These are phyloP conservation scores for Mirounga angustirostris DNA, from an alignment of 2,113 vertebrate genomes.

Conservation along the genomic window DNA sequence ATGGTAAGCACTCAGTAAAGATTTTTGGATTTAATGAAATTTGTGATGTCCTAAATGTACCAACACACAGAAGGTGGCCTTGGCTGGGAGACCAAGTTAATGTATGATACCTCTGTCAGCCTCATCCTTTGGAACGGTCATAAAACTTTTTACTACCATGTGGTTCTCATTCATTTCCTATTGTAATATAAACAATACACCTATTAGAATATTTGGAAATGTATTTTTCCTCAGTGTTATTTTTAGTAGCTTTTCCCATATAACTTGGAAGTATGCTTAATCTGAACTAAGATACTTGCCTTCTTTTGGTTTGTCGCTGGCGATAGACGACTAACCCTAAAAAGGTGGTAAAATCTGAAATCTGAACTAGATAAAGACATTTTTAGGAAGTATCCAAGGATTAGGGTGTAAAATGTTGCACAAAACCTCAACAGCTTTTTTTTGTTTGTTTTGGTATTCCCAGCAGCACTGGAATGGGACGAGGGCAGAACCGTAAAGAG, in stretches of 20 bases:
- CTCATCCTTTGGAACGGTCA: neutral
- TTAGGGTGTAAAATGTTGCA: neutral
- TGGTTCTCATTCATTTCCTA: neutral
- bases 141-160: neutral
- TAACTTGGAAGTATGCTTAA: neutral
- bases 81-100: neutral
- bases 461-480: neutral
- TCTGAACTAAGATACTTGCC: conserved; percentile 12
- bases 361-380: neutral
- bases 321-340: neutral
- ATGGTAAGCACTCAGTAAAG: neutral
- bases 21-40: conserved; percentile 12
- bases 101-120: fast-evolving
- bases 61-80: fast-evolving
- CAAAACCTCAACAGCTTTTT: neutral
- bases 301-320: neutral
- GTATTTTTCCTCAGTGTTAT: neutral
- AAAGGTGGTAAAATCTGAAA: neutral
- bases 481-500: neutral
- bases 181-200: conserved; percentile 22
- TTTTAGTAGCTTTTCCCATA: neutral
- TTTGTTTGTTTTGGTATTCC: neutral
- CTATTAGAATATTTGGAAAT: neutral
- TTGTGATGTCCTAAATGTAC: neutral
- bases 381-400: conserved; percentile 37